Evolutionary conservation across 2,888 invertebrate genomes (phyloP).

Genomic region (Azorinus chamasolen): DNA sequence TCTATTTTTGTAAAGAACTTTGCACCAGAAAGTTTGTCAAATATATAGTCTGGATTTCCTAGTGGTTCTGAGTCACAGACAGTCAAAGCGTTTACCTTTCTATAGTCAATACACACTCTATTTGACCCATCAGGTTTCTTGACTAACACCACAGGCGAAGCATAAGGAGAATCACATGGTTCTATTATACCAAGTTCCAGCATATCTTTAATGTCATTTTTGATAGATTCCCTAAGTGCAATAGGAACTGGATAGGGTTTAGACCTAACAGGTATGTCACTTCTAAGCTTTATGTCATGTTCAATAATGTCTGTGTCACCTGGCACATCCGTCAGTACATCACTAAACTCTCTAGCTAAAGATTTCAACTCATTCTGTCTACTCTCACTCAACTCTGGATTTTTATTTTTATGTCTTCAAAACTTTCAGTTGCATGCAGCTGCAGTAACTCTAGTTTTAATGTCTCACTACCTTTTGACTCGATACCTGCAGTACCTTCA

Average conservation of each 20-base stretch:
- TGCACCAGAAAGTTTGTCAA: constrained; percentile 42
- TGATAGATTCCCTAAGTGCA: no score
- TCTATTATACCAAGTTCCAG: constrained; percentile 55
- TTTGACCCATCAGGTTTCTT: constrained; percentile 55
- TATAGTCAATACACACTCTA: constrained; percentile 65
- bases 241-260: constrained; percentile 30
- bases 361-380: constrained; percentile 17
- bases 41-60: constrained; percentile 60
- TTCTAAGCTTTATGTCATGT: constrained; percentile 29
- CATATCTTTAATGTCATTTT: constrained; percentile 44
- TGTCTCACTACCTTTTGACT: no score
- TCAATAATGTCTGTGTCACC: constrained; percentile 29
- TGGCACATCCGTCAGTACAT: constrained; percentile 33
- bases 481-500: no score
- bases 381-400: neutral
- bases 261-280: constrained; percentile 29
- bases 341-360: neutral
- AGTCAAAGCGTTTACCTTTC: constrained; percentile 58
- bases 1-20: constrained; percentile 61
- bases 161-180: constrained; percentile 55
- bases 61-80: constrained; percentile 69
- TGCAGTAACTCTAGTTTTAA: no score
- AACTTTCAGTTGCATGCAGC: no score
- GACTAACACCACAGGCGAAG: constrained; percentile 57
- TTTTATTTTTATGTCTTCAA: neutral